Evolutionary conservation across 2,113 vertebrate genomes (phyloP), one percentile per base, ranked within the genome.

Genomic region (Glaucidium brasilianum): DNA sequence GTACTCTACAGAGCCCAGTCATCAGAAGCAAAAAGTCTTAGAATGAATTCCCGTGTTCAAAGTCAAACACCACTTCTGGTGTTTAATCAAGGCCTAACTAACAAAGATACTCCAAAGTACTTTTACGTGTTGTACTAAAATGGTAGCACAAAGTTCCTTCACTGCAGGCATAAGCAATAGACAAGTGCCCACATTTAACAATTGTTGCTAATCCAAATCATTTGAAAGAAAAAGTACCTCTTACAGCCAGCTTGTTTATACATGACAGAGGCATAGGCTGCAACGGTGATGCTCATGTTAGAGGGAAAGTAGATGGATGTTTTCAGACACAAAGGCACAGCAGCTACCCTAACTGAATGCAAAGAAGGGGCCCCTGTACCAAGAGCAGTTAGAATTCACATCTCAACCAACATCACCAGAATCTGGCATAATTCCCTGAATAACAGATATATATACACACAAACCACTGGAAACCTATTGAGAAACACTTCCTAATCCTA

Each of bases 401-500:
- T 85, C 58, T 84, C n/a, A 56, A 88, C 37, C 41, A 50, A 3
- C 9, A 18, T 56, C 63, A 72, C 66, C 53, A 95, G 66, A 91
- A 76, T 86, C 43, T 83, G 85, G 71, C 72, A 34, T 35, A 77
- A 80, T 66, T 94, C 63, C 73, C 58, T 59, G 37, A 88, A 73
- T 45, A 92, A 78, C 67, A 87, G 77, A 82, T 41, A 71, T 3
- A 71, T 3, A 50, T 27, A 32, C 22, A 84, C 32, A 74, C 19
- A 94, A 75, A 76, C n/a, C 62, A 83, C 76, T 58, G 29, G 66
- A 92, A 95, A 58, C 10, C 49, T 62, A 66, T 41, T 85, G 84
- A 83, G 87, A 94, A 91, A 78, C n/a, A 73, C 37, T 90, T 90
- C 81, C 77, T 83, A 78, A 91, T 64, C 77, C 87, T 62, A 73